Base-by-base conservation (phyloP, 2,113 vertebrate genomes). In the Pseudolaguvia tuberculata region DNA sequence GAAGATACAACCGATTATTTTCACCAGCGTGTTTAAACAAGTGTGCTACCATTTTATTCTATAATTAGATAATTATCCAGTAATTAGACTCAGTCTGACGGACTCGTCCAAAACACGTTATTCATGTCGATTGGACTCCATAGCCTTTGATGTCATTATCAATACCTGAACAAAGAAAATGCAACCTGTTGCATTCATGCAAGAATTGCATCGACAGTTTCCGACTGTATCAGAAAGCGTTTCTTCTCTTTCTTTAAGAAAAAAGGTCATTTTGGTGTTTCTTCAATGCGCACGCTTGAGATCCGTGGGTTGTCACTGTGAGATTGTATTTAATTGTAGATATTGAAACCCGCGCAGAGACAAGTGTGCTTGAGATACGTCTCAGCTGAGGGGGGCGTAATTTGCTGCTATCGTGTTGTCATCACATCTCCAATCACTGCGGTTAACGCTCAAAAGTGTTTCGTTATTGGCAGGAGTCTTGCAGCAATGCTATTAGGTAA, bases 401-500 rank as follows among this genome's bases (percentile, higher is more conserved):
- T 98, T 96, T 94, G 92, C 92, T 93, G 93, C 94, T 94, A 93
- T 92, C 91, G 92, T 95, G 94, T 94, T 93, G 86, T 93, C 94
- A 92, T 93, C 94, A 96, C 94, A 97, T 94, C 94, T 97, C 93
- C 93, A 96, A 95, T 98, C 94, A 96, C 88, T 85, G 76, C 86
- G 83, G 85, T 92, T 96, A 95, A 97, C 95, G 93, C 70, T 90
- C 91, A 89, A 92, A 95, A 96, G 94, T 92, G 94, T 92, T 91
- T 92, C 94, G 95, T 95, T 92, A 94, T 89, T 94, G 92, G 85
- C 92, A 91, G 93, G 93, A 93, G 95, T 94, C 93, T 87, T 87
- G 83, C 94, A 91, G 94, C 95, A 95, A 96, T 95, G 93, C 93
- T 94, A 96, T 98, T 96, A 97, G 96, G 92, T 94, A 96, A 97